Base-by-base conservation (phyloP, 2,113 vertebrate species). In the Hassar affinis region DNA sequence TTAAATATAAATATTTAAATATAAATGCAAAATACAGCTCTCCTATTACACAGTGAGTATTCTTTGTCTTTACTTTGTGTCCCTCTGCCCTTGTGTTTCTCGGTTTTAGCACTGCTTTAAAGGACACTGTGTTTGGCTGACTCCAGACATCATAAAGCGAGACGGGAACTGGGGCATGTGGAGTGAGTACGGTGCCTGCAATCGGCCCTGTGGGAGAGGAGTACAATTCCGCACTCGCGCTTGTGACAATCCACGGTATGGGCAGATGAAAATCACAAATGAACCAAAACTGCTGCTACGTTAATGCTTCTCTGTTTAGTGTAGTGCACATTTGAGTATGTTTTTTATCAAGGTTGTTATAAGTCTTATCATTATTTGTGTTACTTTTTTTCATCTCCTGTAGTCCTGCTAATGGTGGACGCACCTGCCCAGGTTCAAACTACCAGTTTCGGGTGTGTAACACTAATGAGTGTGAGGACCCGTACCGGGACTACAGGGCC, bases 121-220 rank as follows among this genome's bases (percentile, higher is more conserved):
- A 94, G 98, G 98, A 81, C 97, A 98, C 90, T 99, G 98, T 90
- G 96, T 98, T 92, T 98, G 96, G 96, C 92, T 99, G 62, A 99
- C 97, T 0, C 95, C 96, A 17, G 97, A 99, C 91, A 96, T 98
- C 90, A 94, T 98, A 89, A 97, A 97, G 87, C 96, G 96, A 86
- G 97, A 99, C 4, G 98, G 98, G n/a, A 97, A 95, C 92, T 99
- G 98, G 98, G 96, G 97, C 0, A 85, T 94, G 6, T 99, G 98
- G 98, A 99, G 96, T 79, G 96, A 96, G 62, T 99, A 96, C 71
- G 98, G 98, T 61, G 95, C 97, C 61, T 99, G 98, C 30, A 97
- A 97, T 0, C 95, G 94, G 71, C 96, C 96, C 30, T 99, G 98
- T 1, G 98, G 97, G 54, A 96, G 96, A 0, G 98, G 98, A 15